Base-by-base conservation (phyloP, 2,113 vertebrate species). In the Ascaphus truei region DNA sequence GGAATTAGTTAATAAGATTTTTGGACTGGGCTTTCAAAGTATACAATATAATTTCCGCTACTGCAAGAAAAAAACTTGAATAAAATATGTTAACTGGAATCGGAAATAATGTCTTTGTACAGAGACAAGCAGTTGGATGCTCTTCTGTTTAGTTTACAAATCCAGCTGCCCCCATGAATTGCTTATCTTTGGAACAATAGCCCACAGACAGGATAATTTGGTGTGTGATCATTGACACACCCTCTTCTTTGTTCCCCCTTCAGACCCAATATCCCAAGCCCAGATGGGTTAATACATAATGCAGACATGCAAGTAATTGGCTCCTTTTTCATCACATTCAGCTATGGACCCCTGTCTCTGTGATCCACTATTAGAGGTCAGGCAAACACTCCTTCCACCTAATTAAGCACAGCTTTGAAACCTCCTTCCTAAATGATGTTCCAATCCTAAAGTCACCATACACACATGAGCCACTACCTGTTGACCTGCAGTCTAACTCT, bases 201-300 rank as follows among this genome's bases (percentile, higher is more conserved):
- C 74, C 71, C 83, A 65, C 84, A 85, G 91, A 85, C 85, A 66
- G 83, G 76, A 80, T 94, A 91, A 93, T 92, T 92, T 89, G 86
- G 91, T 77, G 83, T 86, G 89, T 94, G 93, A 93, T 93, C 84
- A 83, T 76, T 65, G 90, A 89, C 93, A 93, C 94, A 84, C 95
- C 94, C 77, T 86, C 39, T 85, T 83, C 88, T 88, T 85, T 89
- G 90, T 92, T 82, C 81, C 88, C 86, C 93, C 95, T 92, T 94
- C 91, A 86, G 79, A 80, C 83, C 87, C 86, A 86, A 93, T 92
- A 91, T 88, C 85, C 79, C 82, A 73, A 62, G 73, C 86, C 92
- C 96, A 98, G 95, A 98, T 98, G 96, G 95, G 91, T 90, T 87
- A 98, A 98, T 98, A 94, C 93, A 98, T 98, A 98, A 98, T 96